Evolutionary conservation across 2,888 invertebrate genomes (phyloP).

Genomic region (Sicus ferrugineus): DNA sequence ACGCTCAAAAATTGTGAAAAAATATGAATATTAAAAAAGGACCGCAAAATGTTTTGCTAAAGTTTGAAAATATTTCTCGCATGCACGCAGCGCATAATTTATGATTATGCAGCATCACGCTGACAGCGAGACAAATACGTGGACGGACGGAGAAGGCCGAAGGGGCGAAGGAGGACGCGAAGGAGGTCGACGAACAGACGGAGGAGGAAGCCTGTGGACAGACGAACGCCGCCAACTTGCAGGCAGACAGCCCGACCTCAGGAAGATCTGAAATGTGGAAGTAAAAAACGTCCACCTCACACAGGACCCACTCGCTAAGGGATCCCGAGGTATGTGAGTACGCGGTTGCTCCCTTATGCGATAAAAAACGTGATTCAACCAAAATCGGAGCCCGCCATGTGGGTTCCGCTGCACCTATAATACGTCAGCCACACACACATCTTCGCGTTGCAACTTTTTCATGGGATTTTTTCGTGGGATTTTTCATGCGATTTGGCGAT

Average conservation of each 20-base stretch:
- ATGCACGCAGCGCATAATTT: constrained; percentile 56
- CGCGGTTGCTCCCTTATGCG: no score
- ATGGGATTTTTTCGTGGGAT: no score
- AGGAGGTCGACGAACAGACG: not conserved
- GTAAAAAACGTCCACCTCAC: not conserved
- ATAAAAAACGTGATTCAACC: no score
- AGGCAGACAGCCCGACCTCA: no score
- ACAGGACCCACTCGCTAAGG: no score
- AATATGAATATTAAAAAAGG: constrained; percentile 30
- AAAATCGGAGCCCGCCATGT: no score
- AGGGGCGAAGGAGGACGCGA: not conserved
- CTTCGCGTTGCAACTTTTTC: no score
- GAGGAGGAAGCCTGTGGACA: not conserved
- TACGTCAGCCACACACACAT: no score
- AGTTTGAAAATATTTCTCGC: constrained; percentile 45
- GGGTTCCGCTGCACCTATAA: no score
- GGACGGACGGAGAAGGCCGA: constrained; percentile 9
- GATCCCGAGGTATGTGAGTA: no score
- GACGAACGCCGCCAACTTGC: not conserved
- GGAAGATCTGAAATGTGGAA: not conserved
- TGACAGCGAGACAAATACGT: constrained; percentile 23
- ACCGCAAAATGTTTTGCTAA: constrained; percentile 39
- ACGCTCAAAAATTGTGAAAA: constrained; percentile 29
- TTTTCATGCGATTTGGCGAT: no score
- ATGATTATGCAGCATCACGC: constrained; percentile 50